phyloP scores from a whole-genome alignment of 2,888 invertebrate genomes.

The Apeira syringaria region DNA sequence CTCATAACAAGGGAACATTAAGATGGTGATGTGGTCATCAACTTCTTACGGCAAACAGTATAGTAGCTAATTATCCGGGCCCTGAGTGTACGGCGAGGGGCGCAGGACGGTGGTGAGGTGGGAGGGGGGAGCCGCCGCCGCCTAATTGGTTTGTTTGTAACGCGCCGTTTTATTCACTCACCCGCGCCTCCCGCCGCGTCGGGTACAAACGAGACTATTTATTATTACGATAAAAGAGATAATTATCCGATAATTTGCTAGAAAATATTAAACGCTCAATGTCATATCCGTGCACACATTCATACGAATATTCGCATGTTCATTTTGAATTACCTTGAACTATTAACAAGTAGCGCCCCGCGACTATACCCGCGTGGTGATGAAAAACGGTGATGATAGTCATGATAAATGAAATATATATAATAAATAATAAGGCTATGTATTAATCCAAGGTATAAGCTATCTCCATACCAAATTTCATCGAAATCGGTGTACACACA shows the following conservation, averaged over 20 bases:
- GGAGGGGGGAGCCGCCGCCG: slow-evolving; percentile 1
- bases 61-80: slow-evolving; percentile 5
- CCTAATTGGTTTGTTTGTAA: slow-evolving; percentile 14
- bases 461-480: no score
- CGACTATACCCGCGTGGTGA: no score
- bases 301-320: no score
- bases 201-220: slow-evolving; percentile 1
- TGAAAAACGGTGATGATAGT: no score
- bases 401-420: no score
- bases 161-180: slow-evolving; percentile 6
- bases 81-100: not conserved
- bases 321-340: no score
- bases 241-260: not conserved
- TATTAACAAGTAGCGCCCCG: no score
- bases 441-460: no score
- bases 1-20: not conserved
- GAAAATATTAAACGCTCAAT: no score
- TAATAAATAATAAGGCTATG: no score
- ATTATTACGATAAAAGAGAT: slow-evolving; percentile 4
- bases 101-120: not conserved
- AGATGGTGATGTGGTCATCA: slow-evolving; percentile 5
- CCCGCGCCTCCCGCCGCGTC: slow-evolving; percentile 1
- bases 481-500: no score
- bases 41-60: slow-evolving; percentile 11
- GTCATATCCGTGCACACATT: no score